Evolutionary conservation across 1,140 invertebrate genomes (phyloP).

Genomic region (Oncopeltus fasciatus): DNA sequence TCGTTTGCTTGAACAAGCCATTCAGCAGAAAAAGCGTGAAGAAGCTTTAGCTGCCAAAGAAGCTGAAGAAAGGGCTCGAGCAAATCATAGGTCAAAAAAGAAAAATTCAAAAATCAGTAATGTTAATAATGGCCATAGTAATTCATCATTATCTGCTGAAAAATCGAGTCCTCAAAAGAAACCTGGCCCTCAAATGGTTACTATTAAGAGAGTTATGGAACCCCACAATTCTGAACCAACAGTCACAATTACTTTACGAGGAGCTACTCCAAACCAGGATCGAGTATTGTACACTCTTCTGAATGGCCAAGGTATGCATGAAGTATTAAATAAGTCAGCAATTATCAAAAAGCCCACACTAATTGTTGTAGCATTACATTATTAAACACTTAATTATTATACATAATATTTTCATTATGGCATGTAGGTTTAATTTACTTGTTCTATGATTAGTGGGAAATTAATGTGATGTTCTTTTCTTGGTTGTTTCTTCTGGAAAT

Average conservation of each 20-base stretch:
- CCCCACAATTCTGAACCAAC: constrained; percentile 47
- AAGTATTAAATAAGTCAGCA: too few relatives aligned
- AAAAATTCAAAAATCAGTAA: constrained; percentile 4
- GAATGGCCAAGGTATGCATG: constrained; percentile 37
- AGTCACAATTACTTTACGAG: constrained; percentile 59
- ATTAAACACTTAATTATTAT: too few relatives aligned
- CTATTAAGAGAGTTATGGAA: constrained; percentile 52
- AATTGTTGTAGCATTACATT: too few relatives aligned
- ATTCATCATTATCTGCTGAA: not conserved
- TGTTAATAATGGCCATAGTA: not conserved
- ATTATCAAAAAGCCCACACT: too few relatives aligned
- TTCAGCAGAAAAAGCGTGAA: constrained; percentile 18
- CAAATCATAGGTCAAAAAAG: not conserved
- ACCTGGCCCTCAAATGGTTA: constrained; percentile 46
- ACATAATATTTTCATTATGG: too few relatives aligned
- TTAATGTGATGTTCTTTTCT: too few relatives aligned
- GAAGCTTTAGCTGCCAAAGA: not conserved
- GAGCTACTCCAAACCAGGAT: constrained; percentile 55
- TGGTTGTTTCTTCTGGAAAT: too few relatives aligned
- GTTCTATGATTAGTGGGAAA: too few relatives aligned
- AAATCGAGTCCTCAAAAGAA: not conserved
- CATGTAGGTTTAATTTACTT: too few relatives aligned
- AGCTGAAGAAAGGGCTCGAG: not conserved
- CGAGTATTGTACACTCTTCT: constrained; percentile 55
- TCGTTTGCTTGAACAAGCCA: constrained; percentile 7